phyloP scores from a whole-genome alignment of 2,888 invertebrate genomes.

The Drosophila nigricruria region DNA sequence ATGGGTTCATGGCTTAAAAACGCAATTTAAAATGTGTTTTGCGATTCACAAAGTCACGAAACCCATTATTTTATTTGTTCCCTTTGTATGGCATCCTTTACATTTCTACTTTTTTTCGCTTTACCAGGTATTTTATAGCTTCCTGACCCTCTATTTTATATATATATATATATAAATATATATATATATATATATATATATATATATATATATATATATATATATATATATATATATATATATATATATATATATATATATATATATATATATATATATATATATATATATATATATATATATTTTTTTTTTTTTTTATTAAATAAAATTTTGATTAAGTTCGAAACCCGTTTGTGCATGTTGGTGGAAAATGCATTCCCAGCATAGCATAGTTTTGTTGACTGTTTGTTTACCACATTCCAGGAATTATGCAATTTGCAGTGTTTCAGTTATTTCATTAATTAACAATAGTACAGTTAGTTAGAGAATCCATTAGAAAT shows the following conservation, averaged over 20 bases:
- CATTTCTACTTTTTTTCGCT: neutral
- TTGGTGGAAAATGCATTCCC: neutral
- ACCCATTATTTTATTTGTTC: slow-evolving; percentile 8
- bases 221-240: neutral
- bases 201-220: neutral
- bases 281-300: neutral
- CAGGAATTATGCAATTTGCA: neutral
- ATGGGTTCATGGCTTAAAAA: slow-evolving; percentile 8
- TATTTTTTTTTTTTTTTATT: neutral
- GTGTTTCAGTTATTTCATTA: neutral
- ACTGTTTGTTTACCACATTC: neutral
- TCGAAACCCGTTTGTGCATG: slow-evolving; percentile 5
- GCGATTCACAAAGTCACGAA: slow-evolving; percentile 14
- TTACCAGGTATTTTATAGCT: neutral
- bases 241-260: too few relatives aligned
- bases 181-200: too few relatives aligned
- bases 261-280: too few relatives aligned
- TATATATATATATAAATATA: too few relatives aligned
- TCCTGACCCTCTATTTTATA: neutral
- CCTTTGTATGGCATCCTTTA: slow-evolving; percentile 1
- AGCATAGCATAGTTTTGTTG: neutral
- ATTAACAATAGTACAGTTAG: too few relatives aligned
- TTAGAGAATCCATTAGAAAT: neutral
- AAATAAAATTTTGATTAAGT: slow-evolving; percentile 6
- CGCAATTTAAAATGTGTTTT: slow-evolving; percentile 36